Conservation (phyloP, 1,140 invertebrate genomes). For the Drosophila ogumai region DNA sequence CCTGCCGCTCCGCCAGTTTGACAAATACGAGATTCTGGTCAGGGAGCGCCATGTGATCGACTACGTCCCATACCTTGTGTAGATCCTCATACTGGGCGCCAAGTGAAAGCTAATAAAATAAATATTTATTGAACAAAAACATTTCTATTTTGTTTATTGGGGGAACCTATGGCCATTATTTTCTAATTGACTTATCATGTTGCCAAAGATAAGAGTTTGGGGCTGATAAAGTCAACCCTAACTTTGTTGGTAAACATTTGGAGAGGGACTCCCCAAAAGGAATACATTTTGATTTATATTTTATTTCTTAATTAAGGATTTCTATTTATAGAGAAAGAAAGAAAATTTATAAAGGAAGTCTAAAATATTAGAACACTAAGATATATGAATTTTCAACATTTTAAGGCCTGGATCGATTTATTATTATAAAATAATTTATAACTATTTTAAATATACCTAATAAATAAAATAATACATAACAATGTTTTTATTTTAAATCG, state of each 20-base stretch:
- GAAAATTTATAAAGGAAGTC: too few relatives aligned
- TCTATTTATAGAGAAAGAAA: too few relatives aligned
- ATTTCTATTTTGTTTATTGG: background rate
- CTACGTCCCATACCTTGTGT: background rate
- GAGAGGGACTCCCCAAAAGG: background rate
- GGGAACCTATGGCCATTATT: slow-evolving; percentile 6
- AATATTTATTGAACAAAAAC: slow-evolving; percentile 15
- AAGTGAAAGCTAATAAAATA: slow-evolving; percentile 12
- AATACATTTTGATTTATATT: background rate
- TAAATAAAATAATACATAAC: too few relatives aligned
- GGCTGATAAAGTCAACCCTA: background rate
- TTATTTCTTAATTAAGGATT: background rate
- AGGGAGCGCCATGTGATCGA: slow-evolving; percentile 1
- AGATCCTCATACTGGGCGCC: background rate
- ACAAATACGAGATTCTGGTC: slow-evolving; percentile 41
- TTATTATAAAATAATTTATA: background rate
- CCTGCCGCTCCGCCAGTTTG: slow-evolving; percentile 13
- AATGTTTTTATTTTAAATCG: too few relatives aligned
- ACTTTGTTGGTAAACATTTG: background rate
- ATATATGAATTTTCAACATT: too few relatives aligned
- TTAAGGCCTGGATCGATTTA: too few relatives aligned
- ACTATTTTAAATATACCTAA: background rate
- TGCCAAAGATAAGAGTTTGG: background rate
- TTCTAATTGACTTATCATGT: slow-evolving; percentile 28
- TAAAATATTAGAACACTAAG: too few relatives aligned